phyloP scores from a whole-genome alignment of 2,113 vertebrate genomes.

The Amblyornis subalaris region DNA sequence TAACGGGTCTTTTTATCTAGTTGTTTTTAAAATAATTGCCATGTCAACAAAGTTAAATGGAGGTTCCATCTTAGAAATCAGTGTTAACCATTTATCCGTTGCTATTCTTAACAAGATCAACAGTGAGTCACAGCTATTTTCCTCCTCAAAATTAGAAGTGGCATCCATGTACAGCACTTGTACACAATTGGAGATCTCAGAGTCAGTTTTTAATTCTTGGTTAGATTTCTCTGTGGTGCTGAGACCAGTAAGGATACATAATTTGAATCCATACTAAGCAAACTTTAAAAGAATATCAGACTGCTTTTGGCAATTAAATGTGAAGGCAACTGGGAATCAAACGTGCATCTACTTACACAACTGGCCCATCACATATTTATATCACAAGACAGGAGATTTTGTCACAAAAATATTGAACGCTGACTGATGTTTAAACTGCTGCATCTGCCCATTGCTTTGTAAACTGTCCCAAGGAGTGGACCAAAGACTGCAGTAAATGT shows the following conservation, averaged over 20 bases:
- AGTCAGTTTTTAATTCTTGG: neutral
- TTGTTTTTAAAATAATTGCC: neutral
- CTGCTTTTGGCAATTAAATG: neutral
- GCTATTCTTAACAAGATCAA: neutral
- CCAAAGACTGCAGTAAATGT: neutral
- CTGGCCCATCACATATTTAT: neutral
- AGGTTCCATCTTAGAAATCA: neutral
- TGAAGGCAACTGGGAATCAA: neutral
- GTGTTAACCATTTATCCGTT: neutral
- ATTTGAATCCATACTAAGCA: neutral
- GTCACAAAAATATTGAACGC: neutral
- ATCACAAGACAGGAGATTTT: neutral
- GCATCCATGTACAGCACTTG: neutral
- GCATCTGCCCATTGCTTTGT: neutral
- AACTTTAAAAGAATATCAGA: neutral
- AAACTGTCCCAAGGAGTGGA: neutral
- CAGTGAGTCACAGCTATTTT: neutral
- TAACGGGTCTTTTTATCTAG: slow-evolving; percentile 8
- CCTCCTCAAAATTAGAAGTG: neutral
- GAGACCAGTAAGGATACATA: neutral
- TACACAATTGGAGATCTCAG: neutral
- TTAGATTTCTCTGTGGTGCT: neutral
- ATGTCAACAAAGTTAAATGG: neutral
- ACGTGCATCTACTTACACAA: neutral
- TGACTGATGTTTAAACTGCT: neutral